Base-by-base conservation (phyloP, 1,140 invertebrate genomes). In the Aphis craccivora region DNA sequence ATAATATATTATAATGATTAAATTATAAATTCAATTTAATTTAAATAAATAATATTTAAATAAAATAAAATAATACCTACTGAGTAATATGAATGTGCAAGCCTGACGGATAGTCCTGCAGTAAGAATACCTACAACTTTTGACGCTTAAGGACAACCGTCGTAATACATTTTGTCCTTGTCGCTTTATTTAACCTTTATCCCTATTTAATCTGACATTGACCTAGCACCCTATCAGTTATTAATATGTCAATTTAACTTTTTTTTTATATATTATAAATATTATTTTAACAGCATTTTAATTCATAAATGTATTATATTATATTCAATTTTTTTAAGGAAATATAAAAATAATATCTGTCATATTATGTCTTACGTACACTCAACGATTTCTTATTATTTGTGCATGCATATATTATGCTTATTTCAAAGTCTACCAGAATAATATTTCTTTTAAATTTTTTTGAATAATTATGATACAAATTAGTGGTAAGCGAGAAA, bases 1-100 rank as follows among this genome's bases (percentile, higher is more conserved):
- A 37, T 84, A 25, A 40, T 40, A 40, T 43, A 84, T 51, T 51
- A 51, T 18, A 2, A 84, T 84, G n/a, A 88, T 43, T 43, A 20
- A n/a, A 67, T 90, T 90, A 90, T 67, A 90, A 60, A 67, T 43
- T 60, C 89, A 67, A 90, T 89, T 89, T 37, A 89, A 67, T 89
- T 89, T 37, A 89, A 89, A 89, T 89, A 90, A 45, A 45, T 45
- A 45, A 45, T 45, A 90, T 89, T 89, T 37, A 89, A 89, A 89
- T 89, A 43, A 90, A 35, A 67, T 67, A 22, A 90, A n/a, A 23
- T 20, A 88, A 35, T 9, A 51, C 1, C n/a, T n/a, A 23, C 48
- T n/a, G 40, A 30, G n/a, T 45, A 87, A 30, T 45, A 3, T 40
- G 40, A 40, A 18, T 86, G 45, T 45, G 11, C 18, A 76, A 76